These are phyloP conservation scores for Acanthopleura granulata DNA, from an alignment of 2,888 invertebrate species.

Conservation along the genomic window DNA sequence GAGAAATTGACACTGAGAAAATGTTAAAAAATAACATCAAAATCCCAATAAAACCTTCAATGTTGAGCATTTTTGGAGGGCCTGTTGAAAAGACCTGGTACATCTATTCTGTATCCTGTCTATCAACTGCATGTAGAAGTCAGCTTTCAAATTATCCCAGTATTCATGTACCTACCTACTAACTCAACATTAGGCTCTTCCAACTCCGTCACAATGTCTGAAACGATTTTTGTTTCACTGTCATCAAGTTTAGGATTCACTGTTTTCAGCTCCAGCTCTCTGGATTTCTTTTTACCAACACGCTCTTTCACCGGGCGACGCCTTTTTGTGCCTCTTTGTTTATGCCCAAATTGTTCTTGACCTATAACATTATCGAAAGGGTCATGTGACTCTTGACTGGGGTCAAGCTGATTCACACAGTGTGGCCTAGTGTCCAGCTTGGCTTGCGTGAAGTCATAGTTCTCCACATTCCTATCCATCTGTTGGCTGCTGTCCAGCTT, in stretches of 20 bases:
- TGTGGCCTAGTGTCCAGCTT: slow-evolving; percentile 38
- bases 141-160: no score
- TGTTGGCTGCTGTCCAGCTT: slow-evolving; percentile 73
- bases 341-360: slow-evolving; percentile 28
- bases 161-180: slow-evolving; percentile 48
- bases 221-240: slow-evolving; percentile 29
- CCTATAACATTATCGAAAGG: slow-evolving; percentile 39
- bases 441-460: slow-evolving; percentile 50
- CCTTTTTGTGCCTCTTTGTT: slow-evolving; percentile 28
- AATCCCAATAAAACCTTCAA: no score
- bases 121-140: no score
- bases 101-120: no score
- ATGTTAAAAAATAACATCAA: no score
- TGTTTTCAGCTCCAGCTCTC: slow-evolving; percentile 33
- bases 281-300: slow-evolving; percentile 31
- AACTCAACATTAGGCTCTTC: slow-evolving; percentile 48
- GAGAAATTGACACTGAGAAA: no score
- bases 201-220: slow-evolving; percentile 40
- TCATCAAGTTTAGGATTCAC: slow-evolving; percentile 32
- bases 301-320: slow-evolving; percentile 30
- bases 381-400: slow-evolving; percentile 30
- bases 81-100: no score
- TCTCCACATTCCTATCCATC: slow-evolving; percentile 49
- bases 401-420: slow-evolving; percentile 6
- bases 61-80: no score